A percentile compares a stretch with the other conserved stretches of the same genome.
These are phyloP conservation scores for Pseudomyrmex sp. DNA, from an alignment of 1,140 invertebrate species.

Conservation along the genomic window DNA sequence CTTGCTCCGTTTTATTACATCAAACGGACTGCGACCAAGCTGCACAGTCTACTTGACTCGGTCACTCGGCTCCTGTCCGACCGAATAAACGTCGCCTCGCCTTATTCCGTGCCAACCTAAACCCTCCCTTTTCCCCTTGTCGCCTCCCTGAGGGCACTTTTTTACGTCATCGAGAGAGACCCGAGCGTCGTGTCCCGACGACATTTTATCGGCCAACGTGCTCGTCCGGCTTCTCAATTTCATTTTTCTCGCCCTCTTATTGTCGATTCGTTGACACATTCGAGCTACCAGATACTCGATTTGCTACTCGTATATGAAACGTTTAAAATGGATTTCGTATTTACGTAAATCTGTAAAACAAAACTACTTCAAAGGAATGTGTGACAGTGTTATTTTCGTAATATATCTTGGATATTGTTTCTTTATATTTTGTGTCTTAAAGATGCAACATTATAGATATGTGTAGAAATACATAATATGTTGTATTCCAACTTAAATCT, in stretches of 20 bases:
- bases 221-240: slow-evolving; percentile 69
- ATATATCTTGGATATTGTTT: too few species aligned
- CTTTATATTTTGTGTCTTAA: too few species aligned
- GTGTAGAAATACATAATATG: too few species aligned
- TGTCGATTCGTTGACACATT: slow-evolving; percentile 20
- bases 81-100: slow-evolving; percentile 80
- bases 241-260: slow-evolving; percentile 52
- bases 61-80: slow-evolving; percentile 82
- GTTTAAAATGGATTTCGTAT: neutral
- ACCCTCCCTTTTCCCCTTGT: slow-evolving; percentile 37
- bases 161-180: slow-evolving; percentile 78
- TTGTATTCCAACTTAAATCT: neutral
- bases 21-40: slow-evolving; percentile 81
- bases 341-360: too few species aligned
- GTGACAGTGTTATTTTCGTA: neutral
- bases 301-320: slow-evolving; percentile 12
- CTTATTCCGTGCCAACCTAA: slow-evolving; percentile 74
- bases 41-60: slow-evolving; percentile 80
- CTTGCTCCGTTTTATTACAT: slow-evolving; percentile 79
- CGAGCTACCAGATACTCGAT: slow-evolving; percentile 15
- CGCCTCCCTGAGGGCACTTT: slow-evolving; percentile 76
- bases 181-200: slow-evolving; percentile 75
- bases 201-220: slow-evolving; percentile 73
- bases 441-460: too few species aligned
- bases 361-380: neutral